These are phyloP conservation scores for Sphaerolaimus hirsutus DNA, from an alignment of 2,888 invertebrate species.

Conservation along the genomic window DNA sequence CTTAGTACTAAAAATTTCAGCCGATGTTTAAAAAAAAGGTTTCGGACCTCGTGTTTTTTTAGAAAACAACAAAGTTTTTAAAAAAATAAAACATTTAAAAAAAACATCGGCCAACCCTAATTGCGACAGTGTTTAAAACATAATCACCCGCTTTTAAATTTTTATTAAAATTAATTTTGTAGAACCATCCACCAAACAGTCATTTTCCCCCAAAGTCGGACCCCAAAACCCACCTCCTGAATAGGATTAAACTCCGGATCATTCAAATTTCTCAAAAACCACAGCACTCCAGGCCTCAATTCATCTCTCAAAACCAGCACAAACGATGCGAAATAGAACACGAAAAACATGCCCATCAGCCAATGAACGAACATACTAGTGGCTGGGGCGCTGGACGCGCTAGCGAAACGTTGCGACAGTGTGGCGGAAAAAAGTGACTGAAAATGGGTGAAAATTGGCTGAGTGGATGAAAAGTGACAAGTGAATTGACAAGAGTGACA, in stretches of 20 bases:
- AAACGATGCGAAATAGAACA: conserved; percentile 94
- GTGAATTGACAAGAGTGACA: too few species aligned
- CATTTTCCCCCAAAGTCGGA: neutral
- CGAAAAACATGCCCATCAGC: conserved; percentile 93
- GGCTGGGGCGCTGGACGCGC: conserved; percentile 69
- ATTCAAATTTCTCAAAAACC: conserved; percentile 90
- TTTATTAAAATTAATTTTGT: too few species aligned
- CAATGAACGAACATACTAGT: conserved; percentile 94
- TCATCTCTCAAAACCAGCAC: conserved; percentile 73
- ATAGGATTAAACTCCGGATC: conserved; percentile 98
- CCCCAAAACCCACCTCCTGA: conserved; percentile 38
- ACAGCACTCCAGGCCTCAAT: conserved; percentile 77
- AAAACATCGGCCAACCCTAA: too few species aligned
- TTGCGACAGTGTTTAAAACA: neutral
- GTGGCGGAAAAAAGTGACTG: conserved; percentile 40
- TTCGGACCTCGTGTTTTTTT: too few species aligned
- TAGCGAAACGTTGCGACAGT: conserved; percentile 51
- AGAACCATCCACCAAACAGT: neutral
- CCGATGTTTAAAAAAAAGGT: too few species aligned
- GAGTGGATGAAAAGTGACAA: too few species aligned
- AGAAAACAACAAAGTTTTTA: too few species aligned
- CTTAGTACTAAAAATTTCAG: too few species aligned
- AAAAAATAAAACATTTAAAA: neutral
- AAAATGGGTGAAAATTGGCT: too few species aligned
- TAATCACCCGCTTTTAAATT: neutral